Conservation (phyloP, 2,888 invertebrate species). For the Dolichomitus sp. region DNA sequence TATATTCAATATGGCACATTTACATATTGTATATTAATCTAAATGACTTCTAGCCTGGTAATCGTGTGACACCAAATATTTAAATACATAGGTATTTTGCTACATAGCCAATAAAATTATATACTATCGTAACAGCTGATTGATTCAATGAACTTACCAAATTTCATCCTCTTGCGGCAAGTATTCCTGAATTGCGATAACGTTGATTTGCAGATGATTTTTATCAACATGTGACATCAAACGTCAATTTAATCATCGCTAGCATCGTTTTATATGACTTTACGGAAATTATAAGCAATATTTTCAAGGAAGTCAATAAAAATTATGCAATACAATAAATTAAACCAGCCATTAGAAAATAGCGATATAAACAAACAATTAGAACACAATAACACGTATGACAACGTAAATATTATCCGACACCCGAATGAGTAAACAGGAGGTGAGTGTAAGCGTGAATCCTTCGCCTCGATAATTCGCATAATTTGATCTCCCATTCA, state of each 20-base stretch:
- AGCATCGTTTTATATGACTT: background rate
- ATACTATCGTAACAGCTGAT: conserved; percentile 66
- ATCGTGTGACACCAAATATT: conserved; percentile 85
- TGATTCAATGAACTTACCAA: conserved; percentile 6
- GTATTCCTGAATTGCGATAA: conserved; percentile 4
- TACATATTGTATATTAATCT: conserved; percentile 84
- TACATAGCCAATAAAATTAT: conserved; percentile 84
- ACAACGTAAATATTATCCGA: conserved; percentile 1
- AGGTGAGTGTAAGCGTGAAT: background rate
- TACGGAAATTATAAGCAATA: background rate
- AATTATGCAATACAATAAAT: background rate
- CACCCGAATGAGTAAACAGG: background rate
- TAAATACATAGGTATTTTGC: conserved; percentile 85
- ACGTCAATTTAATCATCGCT: background rate
- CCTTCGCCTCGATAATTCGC: conserved; percentile 48
- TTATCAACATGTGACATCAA: background rate
- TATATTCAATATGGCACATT: conserved; percentile 81
- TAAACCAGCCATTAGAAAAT: background rate
- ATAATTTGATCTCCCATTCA: conserved; percentile 1
- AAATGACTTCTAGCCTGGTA: conserved; percentile 81
- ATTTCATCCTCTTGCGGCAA: conserved; percentile 14
- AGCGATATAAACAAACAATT: background rate
- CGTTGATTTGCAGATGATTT: conserved; percentile 1
- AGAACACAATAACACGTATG: background rate
- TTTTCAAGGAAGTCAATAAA: too few species aligned